These are phyloP conservation scores for Choreutis nemorana DNA, from an alignment of 2,888 invertebrate genomes.

Conservation along the genomic window DNA sequence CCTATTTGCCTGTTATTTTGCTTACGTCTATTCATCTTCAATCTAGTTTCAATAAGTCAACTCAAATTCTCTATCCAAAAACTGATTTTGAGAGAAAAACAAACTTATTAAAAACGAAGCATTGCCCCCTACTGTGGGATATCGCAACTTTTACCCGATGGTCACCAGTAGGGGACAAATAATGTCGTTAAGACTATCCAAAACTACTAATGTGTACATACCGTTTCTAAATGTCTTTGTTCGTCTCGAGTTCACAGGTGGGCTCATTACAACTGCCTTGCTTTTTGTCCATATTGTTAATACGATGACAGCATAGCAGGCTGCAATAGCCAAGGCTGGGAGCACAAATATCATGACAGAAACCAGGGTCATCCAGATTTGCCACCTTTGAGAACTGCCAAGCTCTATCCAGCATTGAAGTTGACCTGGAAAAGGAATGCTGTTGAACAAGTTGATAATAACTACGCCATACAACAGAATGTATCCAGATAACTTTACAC, in stretches of 20 bases:
- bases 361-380: constrained; percentile 87
- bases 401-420: constrained; percentile 92
- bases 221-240: constrained; percentile 49
- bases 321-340: constrained; percentile 87
- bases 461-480: too few relatives aligned
- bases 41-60: constrained; percentile 7
- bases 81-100: too few relatives aligned
- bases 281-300: constrained; percentile 92
- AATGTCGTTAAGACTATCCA: too few relatives aligned
- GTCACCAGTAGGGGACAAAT: too few relatives aligned
- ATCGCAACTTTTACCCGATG: too few relatives aligned
- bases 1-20: too few relatives aligned
- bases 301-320: constrained; percentile 91
- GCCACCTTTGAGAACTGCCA: constrained; percentile 78
- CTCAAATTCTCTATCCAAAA: not conserved
- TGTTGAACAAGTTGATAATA: too few relatives aligned
- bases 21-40: too few relatives aligned
- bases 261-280: constrained; percentile 69
- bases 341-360: constrained; percentile 83
- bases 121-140: too few relatives aligned
- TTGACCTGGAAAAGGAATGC: constrained; percentile 56
- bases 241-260: constrained; percentile 50
- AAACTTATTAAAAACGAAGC: too few relatives aligned
- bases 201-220: too few relatives aligned
- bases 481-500: too few relatives aligned